Base-by-base conservation (phyloP, 2,888 invertebrate species). In the Margaritifera margaritifera region DNA sequence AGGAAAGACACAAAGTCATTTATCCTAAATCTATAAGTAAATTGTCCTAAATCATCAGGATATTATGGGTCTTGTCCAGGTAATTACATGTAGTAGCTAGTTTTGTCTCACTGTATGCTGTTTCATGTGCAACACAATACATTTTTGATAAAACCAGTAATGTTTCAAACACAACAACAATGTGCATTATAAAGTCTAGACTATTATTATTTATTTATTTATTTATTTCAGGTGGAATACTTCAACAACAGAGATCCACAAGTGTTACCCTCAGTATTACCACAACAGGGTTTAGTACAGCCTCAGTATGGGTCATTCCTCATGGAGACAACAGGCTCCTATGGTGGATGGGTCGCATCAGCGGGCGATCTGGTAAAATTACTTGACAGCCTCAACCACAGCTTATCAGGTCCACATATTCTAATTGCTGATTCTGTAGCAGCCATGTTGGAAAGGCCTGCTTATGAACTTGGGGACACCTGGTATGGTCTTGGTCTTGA, bases 401-500 rank as follows among this genome's bases (percentile, higher is more conserved):
- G 64, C 25, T 53, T 53, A 42, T 52, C 31, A 4, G 19, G 19
- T 8, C 25, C 27, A 6, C 61, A 64, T 31, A 60, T 81, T 15
- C 31, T 84, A 55, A 70, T 64, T 24, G 20, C 54, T 31, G 63
- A 62, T 4, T 72, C 71, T 25, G 66, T 79, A n/a, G 60, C 68
- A 53, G 53, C 72, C 60, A 85, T 84, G 82, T 58, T 83, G 51
- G 69, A 75, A 60, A 65, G 71, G 51, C 86, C 86, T 27, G 55
- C 25, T 31, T 84, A 69, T 73, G 79, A 75, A 60, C 63, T 71
- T 52, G 82, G 82, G 15, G 64, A 75, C 11, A 77, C 82, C 15
- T 86, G 86, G 86, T 88, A 88, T 74, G 87, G 88, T 1, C 67
- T 86, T 62, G 88, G 88, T 15, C 66, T 87, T 61, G 86, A 86